Evolutionary conservation across 2,113 vertebrate genomes (phyloP).

Genomic region (Salvelinus namaycush): DNA sequence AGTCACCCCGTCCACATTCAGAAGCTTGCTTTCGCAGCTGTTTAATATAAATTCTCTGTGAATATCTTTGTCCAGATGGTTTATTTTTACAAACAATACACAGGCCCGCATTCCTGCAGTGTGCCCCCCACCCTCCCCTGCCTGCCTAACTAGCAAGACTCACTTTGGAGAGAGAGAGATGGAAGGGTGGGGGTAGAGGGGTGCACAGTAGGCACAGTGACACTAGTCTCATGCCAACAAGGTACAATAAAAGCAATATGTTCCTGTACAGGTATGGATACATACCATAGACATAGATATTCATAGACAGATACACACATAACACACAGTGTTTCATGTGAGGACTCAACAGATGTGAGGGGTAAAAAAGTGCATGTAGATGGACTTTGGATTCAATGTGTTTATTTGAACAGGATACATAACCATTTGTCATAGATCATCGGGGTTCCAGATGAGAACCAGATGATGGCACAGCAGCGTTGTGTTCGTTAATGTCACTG

Average conservation of each 20-base stretch:
- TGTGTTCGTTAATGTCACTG: conserved; percentile 80
- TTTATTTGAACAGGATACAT: conserved; percentile 69
- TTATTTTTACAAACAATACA: conserved; percentile 99
- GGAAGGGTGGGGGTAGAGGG: conserved; percentile 52
- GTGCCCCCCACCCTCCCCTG: conserved; percentile 70
- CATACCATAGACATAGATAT: conserved; percentile 65
- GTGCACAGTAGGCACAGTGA: conserved; percentile 87
- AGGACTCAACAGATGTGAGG: conserved; percentile 58
- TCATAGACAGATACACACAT: conserved; percentile 29
- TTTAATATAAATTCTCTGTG: conserved; percentile 92
- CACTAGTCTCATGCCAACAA: conserved; percentile 80
- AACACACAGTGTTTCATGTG: conserved; percentile 36
- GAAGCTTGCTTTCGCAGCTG: conserved; percentile 98
- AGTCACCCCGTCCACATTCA: conserved; percentile 66
- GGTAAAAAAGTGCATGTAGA: conserved; percentile 43
- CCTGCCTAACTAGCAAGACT: conserved; percentile 73
- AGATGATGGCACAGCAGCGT: conserved; percentile 84
- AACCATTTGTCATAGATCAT: conserved; percentile 80
- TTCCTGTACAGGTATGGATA: conserved; percentile 69
- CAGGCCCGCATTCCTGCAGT: conserved; percentile 84
- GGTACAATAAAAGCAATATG: conserved; percentile 72
- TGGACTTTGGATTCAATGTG: conserved; percentile 55
- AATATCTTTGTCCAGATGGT: conserved; percentile 91
- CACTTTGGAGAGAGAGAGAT: conserved; percentile 48
- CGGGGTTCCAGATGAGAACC: conserved; percentile 82